Base-by-base conservation (phyloP, 2,113 vertebrate species). In the Pangasianodon hypophthalmus region DNA sequence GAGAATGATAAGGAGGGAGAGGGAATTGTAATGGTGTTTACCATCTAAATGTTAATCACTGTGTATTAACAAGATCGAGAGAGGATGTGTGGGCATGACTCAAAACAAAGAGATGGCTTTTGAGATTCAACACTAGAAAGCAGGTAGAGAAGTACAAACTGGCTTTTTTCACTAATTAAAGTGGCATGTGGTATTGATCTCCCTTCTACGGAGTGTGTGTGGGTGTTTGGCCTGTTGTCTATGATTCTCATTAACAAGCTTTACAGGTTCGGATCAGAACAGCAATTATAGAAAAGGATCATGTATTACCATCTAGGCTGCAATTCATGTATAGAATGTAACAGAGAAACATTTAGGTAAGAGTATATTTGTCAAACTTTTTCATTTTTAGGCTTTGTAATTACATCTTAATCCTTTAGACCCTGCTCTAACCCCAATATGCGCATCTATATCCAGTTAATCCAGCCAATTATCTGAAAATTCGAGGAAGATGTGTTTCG, bases 101-200 rank as follows among this genome's bases (percentile, higher is more conserved):
- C 41, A 84, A 56, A 89, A 82, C 84, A 85, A 80, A 67, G 73
- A 41, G 21, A 80, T 85, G 44, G 21, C 26, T 86, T 50, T 41
- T 86, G 84, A 79, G 71, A 44, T 90, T 86, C 60, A 46, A 52
- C 86, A 67, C 62, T 82, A 13, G 91, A 88, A 80, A 87, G 88
- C 93, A 92, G 94, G 91, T 92, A 93, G 87, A 60, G 41, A 91
- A 92, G 93, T 94, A 93, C 94, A 94, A 95, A 94, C 93, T 95
- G 93, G 93, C 92, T 86, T 93, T 84, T 60, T 84, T 62, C 1
- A 88, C 93, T 94, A 92, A 94, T 93, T 92, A 93, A 93, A 92
- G 94, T 93, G 91, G 90, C 92, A 94, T 91, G 79, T 88, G 91
- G 90, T 89, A 32, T 89, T 79, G 87, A 90, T 46, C 87, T 62